Conservation (phyloP, 2,888 invertebrate species). For the Athalia rosae region DNA sequence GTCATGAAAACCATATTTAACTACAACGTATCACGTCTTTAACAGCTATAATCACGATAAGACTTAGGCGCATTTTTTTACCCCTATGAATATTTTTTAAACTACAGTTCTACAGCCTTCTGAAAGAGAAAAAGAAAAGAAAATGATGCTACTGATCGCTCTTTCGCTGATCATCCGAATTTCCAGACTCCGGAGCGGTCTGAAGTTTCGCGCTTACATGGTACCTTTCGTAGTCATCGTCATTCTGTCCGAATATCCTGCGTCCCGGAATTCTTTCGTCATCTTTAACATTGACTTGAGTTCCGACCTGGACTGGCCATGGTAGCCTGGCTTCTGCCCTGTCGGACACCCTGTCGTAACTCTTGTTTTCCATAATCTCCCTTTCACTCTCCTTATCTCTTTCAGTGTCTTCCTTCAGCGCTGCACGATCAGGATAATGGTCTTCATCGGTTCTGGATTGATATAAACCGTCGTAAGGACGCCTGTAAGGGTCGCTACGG, state of each 20-base stretch:
- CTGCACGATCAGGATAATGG: conserved; percentile 51
- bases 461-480: conserved; percentile 48
- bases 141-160: conserved; percentile 31
- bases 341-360: conserved; percentile 51
- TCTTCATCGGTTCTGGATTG: conserved; percentile 55
- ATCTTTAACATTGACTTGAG: conserved; percentile 68
- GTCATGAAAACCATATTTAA: conserved; percentile 22
- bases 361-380: conserved; percentile 51
- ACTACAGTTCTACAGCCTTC: background rate
- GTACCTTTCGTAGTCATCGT: conserved; percentile 62
- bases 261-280: conserved; percentile 67
- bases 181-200: conserved; percentile 54
- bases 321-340: conserved; percentile 57
- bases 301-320: conserved; percentile 68
- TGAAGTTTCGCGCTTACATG: conserved; percentile 59
- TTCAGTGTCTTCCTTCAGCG: conserved; percentile 50
- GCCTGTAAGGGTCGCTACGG: conserved; percentile 52
- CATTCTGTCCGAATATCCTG: conserved; percentile 64
- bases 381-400: conserved; percentile 46
- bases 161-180: conserved; percentile 54
- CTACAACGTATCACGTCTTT: conserved; percentile 16
- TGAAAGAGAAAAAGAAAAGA: no score
- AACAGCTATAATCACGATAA: conserved; percentile 31
- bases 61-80: conserved; percentile 5
- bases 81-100: background rate